A percentile compares a stretch with the other conserved stretches of the same genome.
Conservation (phyloP, 2,113 vertebrate species). For the Halcyon malimbica region DNA sequence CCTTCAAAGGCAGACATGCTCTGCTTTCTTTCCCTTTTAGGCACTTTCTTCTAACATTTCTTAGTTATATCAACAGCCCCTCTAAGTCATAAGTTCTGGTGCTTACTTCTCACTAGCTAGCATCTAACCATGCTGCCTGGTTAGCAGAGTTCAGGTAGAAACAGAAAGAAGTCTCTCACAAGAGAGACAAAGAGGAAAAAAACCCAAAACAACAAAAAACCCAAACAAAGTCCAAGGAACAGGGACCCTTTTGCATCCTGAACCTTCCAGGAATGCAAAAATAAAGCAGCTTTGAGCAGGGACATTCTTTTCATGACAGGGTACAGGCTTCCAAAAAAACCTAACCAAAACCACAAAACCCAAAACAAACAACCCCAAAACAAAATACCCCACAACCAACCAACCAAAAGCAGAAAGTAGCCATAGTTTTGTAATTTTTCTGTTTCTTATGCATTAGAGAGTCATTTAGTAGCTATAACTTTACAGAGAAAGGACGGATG, state of each 20-base stretch:
- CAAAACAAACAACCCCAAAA: neutral
- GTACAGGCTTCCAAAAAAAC: neutral
- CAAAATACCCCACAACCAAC: neutral
- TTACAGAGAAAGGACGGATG: neutral
- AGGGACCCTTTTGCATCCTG: neutral
- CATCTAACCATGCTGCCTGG: neutral
- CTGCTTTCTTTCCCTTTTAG: neutral
- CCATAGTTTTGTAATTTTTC: neutral
- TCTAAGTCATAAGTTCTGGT: neutral
- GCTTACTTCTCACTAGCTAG: neutral
- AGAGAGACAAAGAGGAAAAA: neutral
- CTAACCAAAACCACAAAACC: too few relatives aligned
- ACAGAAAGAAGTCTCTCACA: neutral
- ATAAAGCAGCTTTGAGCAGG: neutral
- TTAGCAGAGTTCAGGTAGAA: neutral
- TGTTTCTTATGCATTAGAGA: neutral
- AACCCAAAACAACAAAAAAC: neutral
- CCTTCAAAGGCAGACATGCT: neutral
- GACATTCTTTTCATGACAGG: neutral
- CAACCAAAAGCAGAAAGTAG: neutral
- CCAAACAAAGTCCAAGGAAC: neutral
- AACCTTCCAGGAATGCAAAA: neutral
- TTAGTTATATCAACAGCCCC: neutral
- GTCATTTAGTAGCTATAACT: neutral
- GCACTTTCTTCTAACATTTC: neutral